These are phyloP conservation scores for Corvus hawaiiensis DNA, from an alignment of 2,113 vertebrate genomes.

Conservation along the genomic window DNA sequence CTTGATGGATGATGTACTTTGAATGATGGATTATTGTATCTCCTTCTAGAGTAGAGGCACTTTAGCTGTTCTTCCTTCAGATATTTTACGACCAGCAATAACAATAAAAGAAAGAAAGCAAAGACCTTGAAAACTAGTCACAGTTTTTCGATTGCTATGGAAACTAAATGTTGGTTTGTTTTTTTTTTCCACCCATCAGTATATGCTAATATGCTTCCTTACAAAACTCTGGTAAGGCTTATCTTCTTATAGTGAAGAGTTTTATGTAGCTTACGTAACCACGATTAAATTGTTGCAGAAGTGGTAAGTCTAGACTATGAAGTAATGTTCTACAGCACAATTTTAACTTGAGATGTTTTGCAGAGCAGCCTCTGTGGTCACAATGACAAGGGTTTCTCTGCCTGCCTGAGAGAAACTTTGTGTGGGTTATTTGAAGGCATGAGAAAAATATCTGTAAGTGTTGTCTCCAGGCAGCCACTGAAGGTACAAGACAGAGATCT, in stretches of 20 bases:
- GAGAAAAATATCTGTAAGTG: background rate
- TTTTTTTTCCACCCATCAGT: background rate
- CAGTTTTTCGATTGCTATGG: constrained; percentile 10
- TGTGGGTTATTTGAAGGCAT: background rate
- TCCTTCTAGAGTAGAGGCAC: background rate
- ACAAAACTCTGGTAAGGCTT: constrained; percentile 9
- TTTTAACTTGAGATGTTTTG: background rate
- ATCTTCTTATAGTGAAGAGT: background rate
- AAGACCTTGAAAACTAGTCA: constrained; percentile 12
- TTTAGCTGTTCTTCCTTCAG: background rate
- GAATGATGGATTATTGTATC: background rate
- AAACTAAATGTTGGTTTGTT: background rate
- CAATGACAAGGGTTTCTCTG: background rate
- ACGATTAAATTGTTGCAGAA: background rate
- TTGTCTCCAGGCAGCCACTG: background rate
- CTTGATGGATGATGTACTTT: constrained; percentile 12
- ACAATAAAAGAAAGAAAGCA: background rate
- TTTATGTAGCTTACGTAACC: background rate
- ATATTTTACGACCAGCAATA: constrained; percentile 23
- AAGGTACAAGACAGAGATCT: background rate
- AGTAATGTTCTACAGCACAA: background rate
- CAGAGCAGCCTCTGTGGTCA: background rate
- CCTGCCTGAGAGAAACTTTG: background rate
- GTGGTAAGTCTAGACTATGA: background rate
- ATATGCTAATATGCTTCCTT: constrained; percentile 12